Percentiles rank a stretch among this genome's conserved stretches.
Evolutionary conservation across 2,797 vertebrate species (phyloP).

Genomic region (Pempheris klunzingeri): DNA sequence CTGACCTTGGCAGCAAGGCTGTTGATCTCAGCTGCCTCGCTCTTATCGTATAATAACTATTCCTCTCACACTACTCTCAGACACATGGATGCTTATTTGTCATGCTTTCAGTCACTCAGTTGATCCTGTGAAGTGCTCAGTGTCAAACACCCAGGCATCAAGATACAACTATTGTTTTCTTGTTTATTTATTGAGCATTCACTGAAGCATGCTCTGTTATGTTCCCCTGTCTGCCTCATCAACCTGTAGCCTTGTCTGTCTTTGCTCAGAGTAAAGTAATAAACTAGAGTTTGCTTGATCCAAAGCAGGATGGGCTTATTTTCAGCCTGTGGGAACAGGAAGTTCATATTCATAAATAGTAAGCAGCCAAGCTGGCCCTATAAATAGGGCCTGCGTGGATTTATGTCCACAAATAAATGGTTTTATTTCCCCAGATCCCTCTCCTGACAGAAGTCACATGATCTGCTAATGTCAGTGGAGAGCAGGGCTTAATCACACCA

Average conservation of each 20-base stretch:
- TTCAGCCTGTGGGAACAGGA: conserved; percentile 61
- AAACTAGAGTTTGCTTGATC: conserved; percentile 52
- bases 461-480: conserved; percentile 76
- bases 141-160: conserved; percentile 42
- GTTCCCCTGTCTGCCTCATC: conserved; percentile 43
- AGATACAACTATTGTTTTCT: conserved; percentile 34
- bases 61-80: conserved; percentile 56
- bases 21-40: conserved; percentile 26
- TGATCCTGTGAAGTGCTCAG: conserved; percentile 36
- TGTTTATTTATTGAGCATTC: conserved; percentile 15
- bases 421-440: conserved; percentile 70
- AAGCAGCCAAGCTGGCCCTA: conserved; percentile 55
- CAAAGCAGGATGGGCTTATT: conserved; percentile 60
- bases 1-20: conserved; percentile 52
- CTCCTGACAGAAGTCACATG: conserved; percentile 79
- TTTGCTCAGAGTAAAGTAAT: conserved; percentile 47
- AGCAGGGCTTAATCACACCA: conserved; percentile 74
- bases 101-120: conserved; percentile 41
- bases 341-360: conserved; percentile 72
- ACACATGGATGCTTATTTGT: conserved; percentile 55
- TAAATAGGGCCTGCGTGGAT: conserved; percentile 73
- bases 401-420: conserved; percentile 66
- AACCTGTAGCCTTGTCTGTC: conserved; percentile 43
- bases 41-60: conserved; percentile 57
- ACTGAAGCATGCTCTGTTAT: conserved; percentile 25